Evolutionary conservation across 2,113 vertebrate genomes (phyloP), one percentile per base, ranked within the genome.

Genomic region (Protobothrops mucrosquamatus): DNA sequence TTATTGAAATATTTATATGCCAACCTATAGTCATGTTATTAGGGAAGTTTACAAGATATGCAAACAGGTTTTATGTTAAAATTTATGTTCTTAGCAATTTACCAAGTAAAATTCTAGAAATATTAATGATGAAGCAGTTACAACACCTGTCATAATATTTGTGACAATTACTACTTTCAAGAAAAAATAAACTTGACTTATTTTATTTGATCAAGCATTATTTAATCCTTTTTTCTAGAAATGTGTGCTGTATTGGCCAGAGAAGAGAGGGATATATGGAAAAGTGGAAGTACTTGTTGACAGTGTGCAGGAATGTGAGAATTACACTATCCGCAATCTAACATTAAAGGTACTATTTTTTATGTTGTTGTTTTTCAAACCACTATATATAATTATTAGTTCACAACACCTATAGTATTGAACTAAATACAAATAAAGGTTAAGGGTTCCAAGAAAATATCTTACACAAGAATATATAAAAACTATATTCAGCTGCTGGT

Each of bases 181-280:
- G 90, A 93, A 93, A 55, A 52, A 87, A 23, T 24, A 69, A 52
- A 93, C n/a, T 46, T 61, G 14, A 57, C 54, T 93, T 87, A 4
- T 57, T 24, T n/a, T 91, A 29, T 24, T 61, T 20, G 11, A 87
- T 92, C 3, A 69, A 92, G 46, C 29, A 90, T 94, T 55, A 59
- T 12, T 55, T 22, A 59, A 93, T 34, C 86, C 46, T 59, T 92
- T 94, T 87, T 96, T n/a, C 85, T 95, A 99, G 99, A 99, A 99
- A 97, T 99, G 99, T 52, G 99, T 99, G 10, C 97, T 99, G 9
- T 99, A 99, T 94, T 99, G 99, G 99, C 99, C 99, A 3, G 99
- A 99, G 96, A 99, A 98, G 95, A 98, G 99, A 91, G 99, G 99
- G 3, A 99, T 99, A 95, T 99, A 99, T 9, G 99, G 99, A 87